A percentile compares a stretch with the other conserved stretches of the same genome.
phyloP scores from a whole-genome alignment of 2,113 vertebrate genomes.

The Theristicus caerulescens region DNA sequence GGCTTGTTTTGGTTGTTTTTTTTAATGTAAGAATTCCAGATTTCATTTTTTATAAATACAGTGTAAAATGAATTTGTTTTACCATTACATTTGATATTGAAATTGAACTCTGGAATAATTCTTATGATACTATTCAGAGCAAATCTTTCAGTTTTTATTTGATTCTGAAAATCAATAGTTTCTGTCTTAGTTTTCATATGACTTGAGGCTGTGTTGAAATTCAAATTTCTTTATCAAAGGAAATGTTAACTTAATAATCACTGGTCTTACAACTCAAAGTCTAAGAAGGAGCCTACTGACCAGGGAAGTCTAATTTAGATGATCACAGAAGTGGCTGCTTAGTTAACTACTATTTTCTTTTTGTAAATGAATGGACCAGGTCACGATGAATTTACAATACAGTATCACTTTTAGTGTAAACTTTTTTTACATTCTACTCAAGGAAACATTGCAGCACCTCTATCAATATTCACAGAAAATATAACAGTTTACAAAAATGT shows the following conservation, averaged over 20 bases:
- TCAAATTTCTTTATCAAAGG: not conserved
- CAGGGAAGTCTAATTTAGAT: not conserved
- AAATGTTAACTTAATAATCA: not conserved
- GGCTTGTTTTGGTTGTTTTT: conserved; percentile 8
- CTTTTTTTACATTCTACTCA: conserved; percentile 46
- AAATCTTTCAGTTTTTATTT: not conserved
- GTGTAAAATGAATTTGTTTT: not conserved
- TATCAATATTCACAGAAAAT: not conserved
- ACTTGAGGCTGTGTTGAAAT: not conserved
- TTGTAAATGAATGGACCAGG: conserved; percentile 44
- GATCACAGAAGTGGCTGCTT: conserved; percentile 16
- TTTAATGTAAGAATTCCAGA: not conserved
- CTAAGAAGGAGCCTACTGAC: not conserved
- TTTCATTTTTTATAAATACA: conserved; percentile 9
- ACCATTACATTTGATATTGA: conserved; percentile 3
- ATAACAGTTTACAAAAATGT: conserved; percentile 12
- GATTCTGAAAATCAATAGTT: not conserved
- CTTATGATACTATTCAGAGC: not conserved
- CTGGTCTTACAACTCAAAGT: not conserved
- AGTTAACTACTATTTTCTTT: conserved; percentile 42
- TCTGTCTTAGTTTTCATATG: not conserved
- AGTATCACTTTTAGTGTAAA: conserved; percentile 7
- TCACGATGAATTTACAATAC: conserved; percentile 30
- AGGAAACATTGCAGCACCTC: not conserved
- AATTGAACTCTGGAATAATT: conserved; percentile 1